These are phyloP conservation scores for Sebastiscus albofasciatus DNA, from an alignment of 2,797 vertebrate species.

Conservation along the genomic window DNA sequence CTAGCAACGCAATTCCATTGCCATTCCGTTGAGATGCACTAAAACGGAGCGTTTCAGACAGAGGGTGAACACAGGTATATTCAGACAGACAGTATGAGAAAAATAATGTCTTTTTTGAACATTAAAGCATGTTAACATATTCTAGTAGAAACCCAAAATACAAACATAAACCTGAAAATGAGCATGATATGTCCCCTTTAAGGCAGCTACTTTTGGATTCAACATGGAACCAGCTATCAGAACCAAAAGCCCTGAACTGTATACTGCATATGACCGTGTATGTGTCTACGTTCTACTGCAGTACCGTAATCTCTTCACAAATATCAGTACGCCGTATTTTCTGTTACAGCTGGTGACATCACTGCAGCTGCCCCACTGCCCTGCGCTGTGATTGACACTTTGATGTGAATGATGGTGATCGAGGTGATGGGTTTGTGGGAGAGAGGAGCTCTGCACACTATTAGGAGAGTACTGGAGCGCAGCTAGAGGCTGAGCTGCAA, in stretches of 20 bases:
- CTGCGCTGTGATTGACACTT: slow-evolving; percentile 61
- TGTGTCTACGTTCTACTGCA: background rate
- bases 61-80: too few relatives aligned
- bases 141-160: too few relatives aligned
- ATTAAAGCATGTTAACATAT: too few relatives aligned
- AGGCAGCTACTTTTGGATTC: background rate
- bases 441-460: slow-evolving; percentile 15
- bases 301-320: background rate
- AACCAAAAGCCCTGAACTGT: background rate
- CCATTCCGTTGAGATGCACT: too few relatives aligned
- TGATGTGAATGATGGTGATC: slow-evolving; percentile 55
- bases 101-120: too few relatives aligned
- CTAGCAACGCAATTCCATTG: too few relatives aligned
- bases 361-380: slow-evolving; percentile 23
- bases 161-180: too few relatives aligned
- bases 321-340: slow-evolving; percentile 1
- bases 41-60: too few relatives aligned
- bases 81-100: too few relatives aligned
- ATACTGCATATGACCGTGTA: background rate
- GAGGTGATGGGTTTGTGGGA: slow-evolving; percentile 36
- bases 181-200: too few relatives aligned
- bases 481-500: slow-evolving; percentile 20
- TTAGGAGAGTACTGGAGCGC: slow-evolving; percentile 28
- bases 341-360: slow-evolving; percentile 8
- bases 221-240: background rate